Conservation (phyloP, 2,888 invertebrate species). For the Orthosia gothica region DNA sequence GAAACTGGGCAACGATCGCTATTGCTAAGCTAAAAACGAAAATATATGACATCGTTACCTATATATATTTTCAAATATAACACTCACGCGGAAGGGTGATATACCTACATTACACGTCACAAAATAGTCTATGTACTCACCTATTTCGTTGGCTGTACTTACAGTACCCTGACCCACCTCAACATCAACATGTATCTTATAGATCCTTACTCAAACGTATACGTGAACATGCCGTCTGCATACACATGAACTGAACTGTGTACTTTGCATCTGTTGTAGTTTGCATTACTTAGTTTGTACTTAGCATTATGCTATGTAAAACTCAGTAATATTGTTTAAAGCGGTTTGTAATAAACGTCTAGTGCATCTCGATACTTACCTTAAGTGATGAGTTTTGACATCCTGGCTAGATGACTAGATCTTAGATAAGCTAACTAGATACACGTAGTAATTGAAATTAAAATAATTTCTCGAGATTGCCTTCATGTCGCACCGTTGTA, state of each 20-base stretch:
- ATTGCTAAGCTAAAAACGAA: not conserved
- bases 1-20: too few relatives aligned
- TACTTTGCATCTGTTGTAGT: constrained; percentile 34
- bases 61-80: not conserved
- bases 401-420: too few relatives aligned
- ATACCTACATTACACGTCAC: too few relatives aligned
- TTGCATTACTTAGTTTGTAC: constrained; percentile 44
- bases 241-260: constrained; percentile 35
- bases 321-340: constrained; percentile 24
- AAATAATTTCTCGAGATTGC: too few relatives aligned
- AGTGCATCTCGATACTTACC: not conserved
- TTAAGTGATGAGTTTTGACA: not conserved
- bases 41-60: too few relatives aligned
- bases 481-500: too few relatives aligned
- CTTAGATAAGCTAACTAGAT: too few relatives aligned
- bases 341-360: constrained; percentile 6
- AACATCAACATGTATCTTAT: constrained; percentile 19
- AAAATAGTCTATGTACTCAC: too few relatives aligned
- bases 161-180: constrained; percentile 16
- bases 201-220: constrained; percentile 25
- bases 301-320: constrained; percentile 13
- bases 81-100: not conserved
- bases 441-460: too few relatives aligned
- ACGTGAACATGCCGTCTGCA: constrained; percentile 17
- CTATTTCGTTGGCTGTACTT: not conserved